Conservation (phyloP, 2,113 vertebrate genomes). For the Panurus biarmicus region DNA sequence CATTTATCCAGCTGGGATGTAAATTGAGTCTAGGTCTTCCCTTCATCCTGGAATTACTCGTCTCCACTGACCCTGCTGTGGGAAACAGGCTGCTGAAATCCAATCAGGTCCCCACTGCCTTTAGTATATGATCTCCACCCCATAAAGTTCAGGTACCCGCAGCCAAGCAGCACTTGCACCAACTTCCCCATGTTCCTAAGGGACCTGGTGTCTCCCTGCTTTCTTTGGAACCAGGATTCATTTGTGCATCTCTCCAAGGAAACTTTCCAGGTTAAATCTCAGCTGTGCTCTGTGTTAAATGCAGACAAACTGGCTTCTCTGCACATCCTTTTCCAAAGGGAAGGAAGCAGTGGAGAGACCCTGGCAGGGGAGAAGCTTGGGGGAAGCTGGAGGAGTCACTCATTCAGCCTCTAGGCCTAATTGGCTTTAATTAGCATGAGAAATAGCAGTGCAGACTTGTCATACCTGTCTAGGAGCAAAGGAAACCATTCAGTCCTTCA, state of each 20-base stretch:
- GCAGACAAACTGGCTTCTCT: not conserved
- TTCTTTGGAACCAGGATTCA: accelerated
- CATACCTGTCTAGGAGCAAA: not conserved
- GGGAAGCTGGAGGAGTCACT: not conserved
- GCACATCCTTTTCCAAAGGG: not conserved
- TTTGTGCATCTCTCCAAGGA: not conserved
- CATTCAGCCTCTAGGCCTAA: not conserved
- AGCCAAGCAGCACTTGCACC: not conserved
- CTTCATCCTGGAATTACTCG: not conserved
- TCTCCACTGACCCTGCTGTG: not conserved
- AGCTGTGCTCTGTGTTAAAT: not conserved
- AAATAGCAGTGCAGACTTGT: not conserved
- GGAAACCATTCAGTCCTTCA: not conserved
- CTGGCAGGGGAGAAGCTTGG: not conserved
- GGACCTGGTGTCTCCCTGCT: not conserved
- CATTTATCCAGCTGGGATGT: not conserved
- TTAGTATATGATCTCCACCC: not conserved
- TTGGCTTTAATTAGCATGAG: not conserved
- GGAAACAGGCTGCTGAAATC: not conserved
- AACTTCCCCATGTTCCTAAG: not conserved
- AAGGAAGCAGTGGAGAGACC: accelerated
- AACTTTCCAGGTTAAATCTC: not conserved
- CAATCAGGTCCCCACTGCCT: not conserved
- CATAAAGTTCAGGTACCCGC: not conserved
- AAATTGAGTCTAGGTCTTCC: not conserved